Conservation (phyloP, 2,888 invertebrate genomes). For the Rhingia rostrata region DNA sequence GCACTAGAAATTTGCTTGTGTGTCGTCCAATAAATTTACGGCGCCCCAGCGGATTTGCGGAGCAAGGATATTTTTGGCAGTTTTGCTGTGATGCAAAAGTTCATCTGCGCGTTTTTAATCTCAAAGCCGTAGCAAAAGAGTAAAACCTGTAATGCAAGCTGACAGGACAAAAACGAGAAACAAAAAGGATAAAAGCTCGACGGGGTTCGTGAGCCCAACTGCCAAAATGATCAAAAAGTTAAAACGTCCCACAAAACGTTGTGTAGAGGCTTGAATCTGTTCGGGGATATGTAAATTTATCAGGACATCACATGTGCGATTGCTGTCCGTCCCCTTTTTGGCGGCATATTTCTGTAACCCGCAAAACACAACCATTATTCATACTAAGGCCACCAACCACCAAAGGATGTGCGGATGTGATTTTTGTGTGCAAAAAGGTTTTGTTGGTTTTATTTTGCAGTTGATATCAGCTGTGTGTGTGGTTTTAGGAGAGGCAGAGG, state of each 20-base stretch:
- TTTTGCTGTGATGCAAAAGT: slow-evolving; percentile 71
- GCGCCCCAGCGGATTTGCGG: slow-evolving; percentile 60
- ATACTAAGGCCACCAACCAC: slow-evolving; percentile 54
- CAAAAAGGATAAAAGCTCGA: slow-evolving; percentile 14
- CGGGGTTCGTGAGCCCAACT: slow-evolving; percentile 25
- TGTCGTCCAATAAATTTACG: slow-evolving; percentile 68
- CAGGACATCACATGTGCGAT: slow-evolving; percentile 66
- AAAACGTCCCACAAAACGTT: slow-evolving; percentile 40
- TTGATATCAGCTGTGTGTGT: slow-evolving; percentile 46
- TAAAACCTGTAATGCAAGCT: slow-evolving; percentile 60
- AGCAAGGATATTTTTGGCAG: slow-evolving; percentile 71
- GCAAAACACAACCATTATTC: slow-evolving; percentile 61
- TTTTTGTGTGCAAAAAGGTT: slow-evolving; percentile 28
- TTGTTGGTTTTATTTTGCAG: slow-evolving; percentile 35
- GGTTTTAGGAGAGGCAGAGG: slow-evolving; percentile 5
- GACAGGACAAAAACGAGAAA: slow-evolving; percentile 49
- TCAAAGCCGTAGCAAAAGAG: slow-evolving; percentile 44
- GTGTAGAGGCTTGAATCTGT: slow-evolving; percentile 34
- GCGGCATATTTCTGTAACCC: slow-evolving; percentile 62
- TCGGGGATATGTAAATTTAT: slow-evolving; percentile 67
- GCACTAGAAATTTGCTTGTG: slow-evolving; percentile 64
- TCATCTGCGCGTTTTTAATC: slow-evolving; percentile 71
- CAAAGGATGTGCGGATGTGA: slow-evolving; percentile 56
- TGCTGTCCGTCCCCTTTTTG: slow-evolving; percentile 54
- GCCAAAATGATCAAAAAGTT: slow-evolving; percentile 10